Evolutionary conservation across 2,797 vertebrate genomes (phyloP).

Genomic region (Okamejei kenojei): DNA sequence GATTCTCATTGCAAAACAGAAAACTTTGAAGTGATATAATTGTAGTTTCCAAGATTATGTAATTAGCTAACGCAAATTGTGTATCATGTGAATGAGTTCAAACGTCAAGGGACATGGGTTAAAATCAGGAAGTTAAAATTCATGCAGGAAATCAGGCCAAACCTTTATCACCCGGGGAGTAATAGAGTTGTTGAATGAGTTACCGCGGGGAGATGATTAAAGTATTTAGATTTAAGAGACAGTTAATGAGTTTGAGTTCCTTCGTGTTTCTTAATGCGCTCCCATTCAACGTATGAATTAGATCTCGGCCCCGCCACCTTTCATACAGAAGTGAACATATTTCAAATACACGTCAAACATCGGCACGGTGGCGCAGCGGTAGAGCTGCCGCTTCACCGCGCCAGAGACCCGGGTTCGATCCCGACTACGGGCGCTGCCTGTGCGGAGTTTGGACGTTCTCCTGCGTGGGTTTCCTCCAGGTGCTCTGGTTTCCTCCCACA

Average conservation of each 20-base stretch:
- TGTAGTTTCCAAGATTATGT: slow-evolving; percentile 18
- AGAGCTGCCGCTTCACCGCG: no score
- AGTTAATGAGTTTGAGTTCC: slow-evolving; percentile 7
- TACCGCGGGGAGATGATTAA: not conserved
- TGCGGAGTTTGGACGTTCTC: no score
- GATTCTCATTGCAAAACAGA: not conserved
- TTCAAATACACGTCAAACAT: not conserved
- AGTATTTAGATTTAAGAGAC: not conserved
- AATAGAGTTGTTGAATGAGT: not conserved
- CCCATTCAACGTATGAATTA: not conserved
- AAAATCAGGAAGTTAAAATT: slow-evolving; percentile 4
- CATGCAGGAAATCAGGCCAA: slow-evolving; percentile 25
- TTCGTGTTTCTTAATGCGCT: not conserved
- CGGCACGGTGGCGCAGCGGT: no score
- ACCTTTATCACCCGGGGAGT: not conserved
- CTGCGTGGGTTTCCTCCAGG: no score
- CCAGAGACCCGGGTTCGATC: no score
- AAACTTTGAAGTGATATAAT: slow-evolving; percentile 33
- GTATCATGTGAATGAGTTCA: not conserved
- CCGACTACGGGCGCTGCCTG: no score
- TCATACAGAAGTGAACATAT: not conserved
- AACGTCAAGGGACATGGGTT: not conserved
- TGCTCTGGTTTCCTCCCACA: no score
- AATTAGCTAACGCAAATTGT: slow-evolving; percentile 10
- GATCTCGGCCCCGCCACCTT: not conserved